Percentiles rank a stretch among this genome's conserved stretches.
Evolutionary conservation across 2,797 vertebrate species (phyloP).

Genomic region (Falco peregrinus): DNA sequence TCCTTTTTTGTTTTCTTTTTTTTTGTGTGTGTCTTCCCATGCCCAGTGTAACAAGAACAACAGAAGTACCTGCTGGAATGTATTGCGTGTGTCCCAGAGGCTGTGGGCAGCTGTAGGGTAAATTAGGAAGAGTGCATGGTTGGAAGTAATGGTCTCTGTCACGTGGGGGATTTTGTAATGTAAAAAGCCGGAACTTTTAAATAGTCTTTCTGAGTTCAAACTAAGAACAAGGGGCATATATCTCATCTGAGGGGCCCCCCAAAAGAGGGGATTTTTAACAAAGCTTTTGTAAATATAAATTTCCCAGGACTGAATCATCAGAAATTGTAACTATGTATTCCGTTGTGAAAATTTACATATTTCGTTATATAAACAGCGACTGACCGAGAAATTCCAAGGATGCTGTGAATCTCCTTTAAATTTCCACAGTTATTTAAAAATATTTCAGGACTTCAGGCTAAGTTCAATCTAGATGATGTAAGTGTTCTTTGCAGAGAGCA

Average conservation of each 20-base stretch:
- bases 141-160: neutral
- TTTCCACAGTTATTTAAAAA: neutral
- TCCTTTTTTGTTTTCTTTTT: rapidly evolving
- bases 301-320: neutral
- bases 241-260: neutral
- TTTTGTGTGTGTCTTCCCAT: neutral
- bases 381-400: neutral
- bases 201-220: neutral
- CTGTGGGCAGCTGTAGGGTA: neutral
- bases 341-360: neutral
- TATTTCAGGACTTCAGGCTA: neutral
- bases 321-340: neutral
- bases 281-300: neutral
- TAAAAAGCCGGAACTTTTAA: neutral
- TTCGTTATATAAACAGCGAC: neutral
- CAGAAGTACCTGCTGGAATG: neutral
- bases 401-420: neutral
- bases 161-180: neutral
- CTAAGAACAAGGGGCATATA: neutral
- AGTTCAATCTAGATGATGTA: neutral
- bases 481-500: neutral
- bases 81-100: neutral
- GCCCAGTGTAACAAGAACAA: neutral
- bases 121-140: neutral
- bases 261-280: neutral